Evolutionary conservation across 2,797 vertebrate species (phyloP).

Genomic region (Lycodopsis pacificus): DNA sequence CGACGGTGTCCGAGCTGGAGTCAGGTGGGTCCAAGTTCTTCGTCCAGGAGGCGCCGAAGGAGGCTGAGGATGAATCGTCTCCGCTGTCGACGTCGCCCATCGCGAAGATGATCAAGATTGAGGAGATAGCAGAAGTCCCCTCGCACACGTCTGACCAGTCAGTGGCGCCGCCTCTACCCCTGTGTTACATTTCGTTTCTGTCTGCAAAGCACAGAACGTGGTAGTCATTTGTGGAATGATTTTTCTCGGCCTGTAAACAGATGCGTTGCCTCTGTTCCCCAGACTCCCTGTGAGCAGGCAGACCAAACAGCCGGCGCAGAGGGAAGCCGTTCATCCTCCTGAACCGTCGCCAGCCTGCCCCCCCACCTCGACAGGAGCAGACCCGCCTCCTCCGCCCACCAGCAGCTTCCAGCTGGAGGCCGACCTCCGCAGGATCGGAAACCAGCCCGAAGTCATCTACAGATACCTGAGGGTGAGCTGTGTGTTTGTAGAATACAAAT

Average conservation of each 20-base stretch:
- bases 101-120: conserved; percentile 93
- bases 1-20: conserved; percentile 47
- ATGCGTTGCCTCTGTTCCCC: background rate
- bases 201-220: background rate
- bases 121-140: conserved; percentile 82
- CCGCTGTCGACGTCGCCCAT: conserved; percentile 82
- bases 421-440: conserved; percentile 90
- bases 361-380: background rate
- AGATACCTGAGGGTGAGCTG: conserved; percentile 90
- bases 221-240: background rate
- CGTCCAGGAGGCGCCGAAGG: conserved; percentile 46
- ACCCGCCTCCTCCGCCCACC: conserved; percentile 85
- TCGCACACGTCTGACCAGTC: conserved; percentile 58
- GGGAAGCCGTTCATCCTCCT: background rate
- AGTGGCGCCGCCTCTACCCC: background rate
- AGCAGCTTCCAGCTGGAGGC: conserved; percentile 95
- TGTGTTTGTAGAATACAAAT: background rate
- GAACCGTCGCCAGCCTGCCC: background rate
- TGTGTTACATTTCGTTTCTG: background rate
- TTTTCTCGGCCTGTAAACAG: background rate
- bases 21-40: conserved; percentile 2
- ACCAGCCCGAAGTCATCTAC: conserved; percentile 86
- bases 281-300: conserved; percentile 23
- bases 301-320: background rate
- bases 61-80: conserved; percentile 61